Evolutionary conservation across 2,888 invertebrate genomes (phyloP).

Genomic region (Diaprepes abbreviatus): DNA sequence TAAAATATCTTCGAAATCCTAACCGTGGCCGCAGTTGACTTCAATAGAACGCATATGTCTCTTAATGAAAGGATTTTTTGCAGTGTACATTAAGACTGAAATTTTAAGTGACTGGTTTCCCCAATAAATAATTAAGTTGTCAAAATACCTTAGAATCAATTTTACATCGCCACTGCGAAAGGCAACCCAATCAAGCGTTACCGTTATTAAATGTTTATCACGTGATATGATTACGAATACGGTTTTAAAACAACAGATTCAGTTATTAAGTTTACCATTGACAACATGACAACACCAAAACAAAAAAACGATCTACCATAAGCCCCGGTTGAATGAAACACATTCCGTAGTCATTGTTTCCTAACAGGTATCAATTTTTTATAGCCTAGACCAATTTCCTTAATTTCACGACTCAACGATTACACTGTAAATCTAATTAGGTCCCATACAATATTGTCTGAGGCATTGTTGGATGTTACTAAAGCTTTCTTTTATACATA

Average conservation of each 20-base stretch:
- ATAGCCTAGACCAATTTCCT: slow-evolving; percentile 35
- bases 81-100: too few species aligned
- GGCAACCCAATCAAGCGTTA: not conserved
- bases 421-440: slow-evolving; percentile 37
- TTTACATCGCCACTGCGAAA: not conserved
- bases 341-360: slow-evolving; percentile 33
- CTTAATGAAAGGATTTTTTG: too few species aligned
- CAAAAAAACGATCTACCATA: slow-evolving; percentile 2
- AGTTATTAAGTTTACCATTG: not conserved
- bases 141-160: not conserved
- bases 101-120: too few species aligned
- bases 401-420: slow-evolving; percentile 42
- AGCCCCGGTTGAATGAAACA: slow-evolving; percentile 29
- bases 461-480: slow-evolving; percentile 7
- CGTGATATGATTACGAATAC: not conserved
- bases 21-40: too few species aligned
- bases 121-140: not conserved
- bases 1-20: too few species aligned
- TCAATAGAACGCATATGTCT: too few species aligned
- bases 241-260: not conserved
- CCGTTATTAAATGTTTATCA: not conserved
- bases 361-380: slow-evolving; percentile 38
- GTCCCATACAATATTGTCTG: slow-evolving; percentile 17
- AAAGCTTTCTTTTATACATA: slow-evolving; percentile 4
- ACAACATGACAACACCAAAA: slow-evolving; percentile 16